Conservation (phyloP, 2,888 invertebrate species). For the Brachylomia viminalis region DNA sequence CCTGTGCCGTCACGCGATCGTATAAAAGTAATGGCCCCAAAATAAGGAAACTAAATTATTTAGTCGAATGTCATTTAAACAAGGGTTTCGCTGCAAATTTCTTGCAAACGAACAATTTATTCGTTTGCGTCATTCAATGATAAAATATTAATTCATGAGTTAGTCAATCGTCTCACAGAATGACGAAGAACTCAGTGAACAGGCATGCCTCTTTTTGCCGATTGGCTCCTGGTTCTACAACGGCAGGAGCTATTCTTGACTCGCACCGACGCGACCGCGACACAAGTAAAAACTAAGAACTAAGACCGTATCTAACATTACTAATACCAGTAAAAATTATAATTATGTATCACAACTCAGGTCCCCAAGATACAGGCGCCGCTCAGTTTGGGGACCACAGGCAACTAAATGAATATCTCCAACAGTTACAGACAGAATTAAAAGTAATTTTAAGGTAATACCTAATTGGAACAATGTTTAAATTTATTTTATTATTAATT, state of each 20-base stretch:
- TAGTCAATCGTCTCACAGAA: neutral
- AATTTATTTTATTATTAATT: neutral
- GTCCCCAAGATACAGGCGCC: neutral
- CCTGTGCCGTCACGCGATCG: conserved; percentile 52
- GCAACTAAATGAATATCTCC: neutral
- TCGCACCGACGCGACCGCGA: neutral
- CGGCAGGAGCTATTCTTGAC: neutral
- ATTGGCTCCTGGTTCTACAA: neutral
- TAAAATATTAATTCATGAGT: neutral
- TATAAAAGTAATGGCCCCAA: conserved; percentile 23
- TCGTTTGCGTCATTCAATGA: neutral
- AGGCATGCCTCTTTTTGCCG: neutral
- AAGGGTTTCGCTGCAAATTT: neutral
- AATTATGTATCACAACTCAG: neutral
- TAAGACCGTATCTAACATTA: too few relatives aligned
- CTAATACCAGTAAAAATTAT: neutral
- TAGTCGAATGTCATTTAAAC: neutral
- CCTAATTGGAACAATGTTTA: neutral
- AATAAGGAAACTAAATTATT: neutral
- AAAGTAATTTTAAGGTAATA: neutral
- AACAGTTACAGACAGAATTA: neutral
- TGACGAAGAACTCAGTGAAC: neutral
- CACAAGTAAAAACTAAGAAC: neutral
- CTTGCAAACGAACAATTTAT: neutral
- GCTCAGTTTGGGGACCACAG: neutral